A percentile compares a stretch with the other conserved stretches of the same genome.
These are phyloP conservation scores for Xanthia icteritia DNA, from an alignment of 2,888 invertebrate genomes.

Conservation along the genomic window DNA sequence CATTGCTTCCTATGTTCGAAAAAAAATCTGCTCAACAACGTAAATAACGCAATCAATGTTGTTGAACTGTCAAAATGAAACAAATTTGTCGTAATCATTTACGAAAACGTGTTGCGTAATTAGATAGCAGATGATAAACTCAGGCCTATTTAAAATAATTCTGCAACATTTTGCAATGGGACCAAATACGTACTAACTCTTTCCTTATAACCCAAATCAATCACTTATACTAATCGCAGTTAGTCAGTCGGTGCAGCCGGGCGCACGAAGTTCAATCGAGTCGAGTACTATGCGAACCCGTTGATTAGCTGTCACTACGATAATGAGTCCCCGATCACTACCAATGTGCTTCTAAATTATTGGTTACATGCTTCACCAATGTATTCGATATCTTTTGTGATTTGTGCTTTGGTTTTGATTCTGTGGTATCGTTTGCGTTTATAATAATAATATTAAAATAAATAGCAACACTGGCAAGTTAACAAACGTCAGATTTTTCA, in stretches of 20 bases:
- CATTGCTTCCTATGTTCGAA: too few relatives aligned
- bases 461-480: too few relatives aligned
- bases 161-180: background rate
- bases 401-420: background rate
- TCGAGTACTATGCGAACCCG: constrained; percentile 49
- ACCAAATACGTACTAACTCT: background rate
- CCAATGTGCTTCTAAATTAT: constrained; percentile 36
- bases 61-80: too few relatives aligned
- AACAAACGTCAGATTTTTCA: too few relatives aligned
- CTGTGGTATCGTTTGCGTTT: background rate
- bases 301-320: constrained; percentile 56
- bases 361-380: background rate
- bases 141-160: background rate
- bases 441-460: too few relatives aligned
- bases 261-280: constrained; percentile 31
- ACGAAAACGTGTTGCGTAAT: too few relatives aligned
- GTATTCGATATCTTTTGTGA: background rate
- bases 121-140: background rate
- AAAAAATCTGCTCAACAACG: too few relatives aligned
- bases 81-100: too few relatives aligned
- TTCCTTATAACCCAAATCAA: background rate
- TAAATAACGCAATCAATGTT: too few relatives aligned
- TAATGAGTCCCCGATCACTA: constrained; percentile 50
- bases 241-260: constrained; percentile 30
- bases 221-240: constrained; percentile 25